phyloP scores from a whole-genome alignment of 1,140 invertebrate genomes.

The Diachasmimorpha longicaudata region DNA sequence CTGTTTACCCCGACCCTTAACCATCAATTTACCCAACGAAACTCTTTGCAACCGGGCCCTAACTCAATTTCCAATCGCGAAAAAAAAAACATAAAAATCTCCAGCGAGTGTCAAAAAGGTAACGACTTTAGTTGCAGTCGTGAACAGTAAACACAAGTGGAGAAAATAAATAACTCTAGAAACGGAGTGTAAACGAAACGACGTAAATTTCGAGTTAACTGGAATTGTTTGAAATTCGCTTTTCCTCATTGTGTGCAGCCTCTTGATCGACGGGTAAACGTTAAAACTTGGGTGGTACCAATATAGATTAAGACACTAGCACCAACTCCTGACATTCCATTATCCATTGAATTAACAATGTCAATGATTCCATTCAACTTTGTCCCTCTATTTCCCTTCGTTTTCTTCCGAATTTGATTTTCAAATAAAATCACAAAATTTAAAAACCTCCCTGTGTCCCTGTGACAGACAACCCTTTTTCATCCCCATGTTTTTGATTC shows the following conservation, averaged over 20 bases:
- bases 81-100: background rate
- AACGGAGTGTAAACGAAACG: background rate
- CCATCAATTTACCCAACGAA: too few species aligned
- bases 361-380: background rate
- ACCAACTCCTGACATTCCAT: constrained; percentile 1
- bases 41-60: too few species aligned
- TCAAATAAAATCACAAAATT: background rate
- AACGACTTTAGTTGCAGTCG: background rate
- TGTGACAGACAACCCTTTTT: too few species aligned
- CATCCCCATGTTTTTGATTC: too few species aligned
- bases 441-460: too few species aligned
- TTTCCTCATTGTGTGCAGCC: background rate
- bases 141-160: background rate
- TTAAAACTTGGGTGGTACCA: constrained; percentile 1
- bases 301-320: background rate
- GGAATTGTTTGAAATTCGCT: constrained; percentile 5
- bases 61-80: background rate
- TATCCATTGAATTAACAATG: constrained; percentile 1
- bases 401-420: too few species aligned
- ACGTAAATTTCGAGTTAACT: constrained; percentile 1
- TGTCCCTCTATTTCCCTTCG: background rate
- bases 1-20: too few species aligned
- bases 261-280: background rate
- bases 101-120: background rate
- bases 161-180: background rate